Percentiles rank a stretch among this genome's conserved stretches.
phyloP scores from a whole-genome alignment of 2,888 invertebrate species.

The Ophraella communa region DNA sequence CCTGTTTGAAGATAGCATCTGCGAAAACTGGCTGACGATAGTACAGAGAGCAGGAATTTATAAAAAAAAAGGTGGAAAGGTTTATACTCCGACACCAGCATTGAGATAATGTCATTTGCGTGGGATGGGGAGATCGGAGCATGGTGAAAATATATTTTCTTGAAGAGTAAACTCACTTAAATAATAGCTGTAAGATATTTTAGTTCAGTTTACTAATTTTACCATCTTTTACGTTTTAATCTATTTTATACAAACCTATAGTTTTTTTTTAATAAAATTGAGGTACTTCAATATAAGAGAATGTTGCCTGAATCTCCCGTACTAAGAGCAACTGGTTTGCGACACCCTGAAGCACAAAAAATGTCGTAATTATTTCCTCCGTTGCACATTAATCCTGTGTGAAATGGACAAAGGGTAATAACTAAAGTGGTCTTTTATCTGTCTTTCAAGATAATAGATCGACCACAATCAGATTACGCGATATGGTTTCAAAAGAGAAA shows the following conservation, averaged over 20 bases:
- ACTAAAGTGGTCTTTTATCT: slow-evolving; percentile 32
- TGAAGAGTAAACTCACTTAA: no score
- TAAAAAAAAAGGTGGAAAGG: no score
- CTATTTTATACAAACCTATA: no score
- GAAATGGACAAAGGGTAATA: slow-evolving; percentile 44
- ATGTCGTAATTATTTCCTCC: slow-evolving; percentile 48
- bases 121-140: no score
- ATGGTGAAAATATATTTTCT: no score
- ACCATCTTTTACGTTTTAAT: no score
- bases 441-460: slow-evolving; percentile 28
- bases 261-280: not conserved
- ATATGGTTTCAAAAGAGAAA: not conserved
- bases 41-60: no score
- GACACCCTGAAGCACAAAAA: slow-evolving; percentile 48
- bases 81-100: no score
- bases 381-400: slow-evolving; percentile 42
- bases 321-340: slow-evolving; percentile 45
- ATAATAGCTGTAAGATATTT: no score
- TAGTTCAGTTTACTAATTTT: no score
- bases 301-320: not conserved
- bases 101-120: no score
- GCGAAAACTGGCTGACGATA: slow-evolving; percentile 40
- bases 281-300: not conserved
- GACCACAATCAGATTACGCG: slow-evolving; percentile 28
- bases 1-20: slow-evolving; percentile 51